These are phyloP conservation scores for Takifugu rubripes DNA, from an alignment of 2,797 vertebrate species.

Conservation along the genomic window DNA sequence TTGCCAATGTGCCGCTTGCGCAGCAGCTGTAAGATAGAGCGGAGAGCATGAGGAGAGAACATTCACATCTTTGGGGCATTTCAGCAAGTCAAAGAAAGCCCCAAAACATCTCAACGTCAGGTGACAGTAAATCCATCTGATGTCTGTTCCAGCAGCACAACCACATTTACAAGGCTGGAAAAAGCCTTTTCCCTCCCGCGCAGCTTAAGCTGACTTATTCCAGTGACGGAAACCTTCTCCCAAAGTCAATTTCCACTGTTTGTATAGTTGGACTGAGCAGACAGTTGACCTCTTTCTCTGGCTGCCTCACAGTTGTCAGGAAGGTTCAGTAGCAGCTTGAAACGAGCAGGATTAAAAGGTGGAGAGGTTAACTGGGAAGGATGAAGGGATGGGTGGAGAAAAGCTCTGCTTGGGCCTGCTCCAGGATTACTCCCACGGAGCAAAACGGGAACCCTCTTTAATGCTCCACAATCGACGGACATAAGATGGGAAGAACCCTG, in stretches of 20 bases:
- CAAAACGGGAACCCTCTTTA: conserved; percentile 41
- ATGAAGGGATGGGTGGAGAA: conserved; percentile 43
- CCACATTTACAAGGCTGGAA: neutral
- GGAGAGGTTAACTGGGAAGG: conserved; percentile 51
- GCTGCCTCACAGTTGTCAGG: conserved; percentile 23
- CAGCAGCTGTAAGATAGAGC: conserved; percentile 77
- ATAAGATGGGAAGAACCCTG: conserved; percentile 17
- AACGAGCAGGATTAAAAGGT: conserved; percentile 59
- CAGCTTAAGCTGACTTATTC: conserved; percentile 14
- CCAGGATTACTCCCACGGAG: conserved; percentile 60
- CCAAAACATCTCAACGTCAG: conserved; percentile 2
- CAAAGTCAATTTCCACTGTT: conserved; percentile 30
- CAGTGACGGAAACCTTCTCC: neutral
- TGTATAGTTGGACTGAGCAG: conserved; percentile 35
- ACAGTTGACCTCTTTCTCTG: conserved; percentile 44
- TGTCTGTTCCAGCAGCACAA: neutral
- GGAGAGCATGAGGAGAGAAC: neutral
- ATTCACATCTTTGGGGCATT: neutral
- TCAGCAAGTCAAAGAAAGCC: conserved; percentile 1
- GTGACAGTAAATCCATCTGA: conserved; percentile 1
- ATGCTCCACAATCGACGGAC: conserved; percentile 23
- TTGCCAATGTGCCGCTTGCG: conserved; percentile 98
- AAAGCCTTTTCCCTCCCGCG: conserved; percentile 1
- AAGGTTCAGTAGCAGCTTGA: conserved; percentile 29
- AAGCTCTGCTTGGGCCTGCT: conserved; percentile 21